A percentile compares a stretch with the other conserved stretches of the same genome.
Evolutionary conservation across 2,797 vertebrate species (phyloP).

Genomic region (Chrosomus eos): DNA sequence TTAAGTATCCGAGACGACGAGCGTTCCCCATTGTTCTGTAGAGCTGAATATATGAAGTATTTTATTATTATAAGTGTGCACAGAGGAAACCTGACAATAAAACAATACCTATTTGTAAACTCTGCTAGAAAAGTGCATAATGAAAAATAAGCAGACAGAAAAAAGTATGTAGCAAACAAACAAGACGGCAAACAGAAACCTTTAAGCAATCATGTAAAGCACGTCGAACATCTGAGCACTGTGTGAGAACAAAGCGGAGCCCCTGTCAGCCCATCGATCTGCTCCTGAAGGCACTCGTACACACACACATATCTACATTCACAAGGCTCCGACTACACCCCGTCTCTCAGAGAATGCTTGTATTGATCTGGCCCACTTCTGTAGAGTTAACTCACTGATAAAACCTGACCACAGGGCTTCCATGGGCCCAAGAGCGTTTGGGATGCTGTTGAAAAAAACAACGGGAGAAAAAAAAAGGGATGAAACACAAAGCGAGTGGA

Average conservation of each 20-base stretch:
- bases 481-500: slow-evolving; percentile 54
- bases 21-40: slow-evolving; percentile 10
- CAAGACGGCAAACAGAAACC: slow-evolving; percentile 86
- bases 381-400: slow-evolving; percentile 90
- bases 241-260: slow-evolving; percentile 93
- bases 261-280: slow-evolving; percentile 94
- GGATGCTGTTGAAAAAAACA: slow-evolving; percentile 63
- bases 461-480: slow-evolving; percentile 29
- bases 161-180: slow-evolving; percentile 75
- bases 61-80: slow-evolving; percentile 18
- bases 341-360: slow-evolving; percentile 85
- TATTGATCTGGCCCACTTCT: slow-evolving; percentile 94
- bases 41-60: slow-evolving; percentile 24
- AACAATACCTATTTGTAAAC: slow-evolving; percentile 46
- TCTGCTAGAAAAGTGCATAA: slow-evolving; percentile 63
- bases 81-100: slow-evolving; percentile 34
- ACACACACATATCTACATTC: slow-evolving; percentile 73
- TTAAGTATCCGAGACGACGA: not conserved
- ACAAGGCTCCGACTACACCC: slow-evolving; percentile 86
- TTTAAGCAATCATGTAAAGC: slow-evolving; percentile 99
- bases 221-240: slow-evolving; percentile 91
- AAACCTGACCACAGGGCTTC: slow-evolving; percentile 84
- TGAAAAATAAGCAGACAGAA: slow-evolving; percentile 61
- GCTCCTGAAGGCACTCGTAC: slow-evolving; percentile 89
- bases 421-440: slow-evolving; percentile 77